Base-by-base conservation (phyloP, 2,113 vertebrate species). In the Pygoscelis adeliae region DNA sequence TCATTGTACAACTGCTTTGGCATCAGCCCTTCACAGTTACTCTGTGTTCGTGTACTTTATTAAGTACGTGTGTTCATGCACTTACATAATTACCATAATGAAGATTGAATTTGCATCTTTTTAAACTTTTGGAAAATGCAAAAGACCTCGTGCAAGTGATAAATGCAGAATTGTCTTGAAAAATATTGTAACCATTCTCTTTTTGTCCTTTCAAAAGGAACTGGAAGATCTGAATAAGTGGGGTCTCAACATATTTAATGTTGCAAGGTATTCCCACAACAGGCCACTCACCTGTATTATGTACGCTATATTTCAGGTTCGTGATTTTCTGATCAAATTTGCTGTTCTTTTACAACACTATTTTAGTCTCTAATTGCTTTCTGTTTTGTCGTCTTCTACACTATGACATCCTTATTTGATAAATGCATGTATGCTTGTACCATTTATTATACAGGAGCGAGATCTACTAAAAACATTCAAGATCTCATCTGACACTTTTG, bases 241-340 rank as follows among this genome's bases (percentile, higher is more conserved):
- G 99, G 99, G 99, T 19, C 97, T 99, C 88, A 99, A 99, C 94
- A 99, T 99, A 96, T 99, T 99, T 96, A 99, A 98, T 16, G 99
- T 99, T 46, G 98, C 99, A 1, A 99, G 99, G 70, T 99, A 99
- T 77, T 99, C 99, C 3, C 99, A 99, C 94, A 99, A 99, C 90
- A 98, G 99, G 36, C 99, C 99, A 0, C 99, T 99, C 15, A 99
- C 99, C 3, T 99, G 99, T 97, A 98, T 99, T 96, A 99, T 99
- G 99, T 99, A 99, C 19, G 98, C 99, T 42, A 99, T 99, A 87
- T 99, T 99, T 74, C 99, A 99, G 99, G 99, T 99, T 27, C 11
- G 99, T 98, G 36, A 3, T 8, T 26, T 53, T 36, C 59, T 16
- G 13, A 15, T 7, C 1, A 1, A 3, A 2, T 18, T 6, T n/a